phyloP scores from a whole-genome alignment of 2,888 invertebrate genomes.

The Oscheius sp. region DNA sequence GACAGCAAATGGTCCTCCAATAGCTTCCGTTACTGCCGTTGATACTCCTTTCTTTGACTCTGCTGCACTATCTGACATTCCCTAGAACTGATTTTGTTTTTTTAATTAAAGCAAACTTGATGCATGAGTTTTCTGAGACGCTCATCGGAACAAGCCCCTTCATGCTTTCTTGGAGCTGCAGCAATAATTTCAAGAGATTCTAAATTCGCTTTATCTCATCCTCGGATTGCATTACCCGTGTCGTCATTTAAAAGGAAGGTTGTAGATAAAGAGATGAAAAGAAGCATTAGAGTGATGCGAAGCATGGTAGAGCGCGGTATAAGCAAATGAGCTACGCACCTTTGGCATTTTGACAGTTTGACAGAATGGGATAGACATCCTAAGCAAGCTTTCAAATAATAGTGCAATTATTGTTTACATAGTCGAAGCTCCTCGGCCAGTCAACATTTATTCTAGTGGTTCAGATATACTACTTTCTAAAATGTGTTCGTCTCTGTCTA shows the following conservation, averaged over 20 bases:
- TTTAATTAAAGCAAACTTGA: conserved; percentile 27
- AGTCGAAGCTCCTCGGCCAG: too few species aligned
- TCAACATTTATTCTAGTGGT: too few species aligned
- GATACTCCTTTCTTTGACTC: conserved; percentile 40
- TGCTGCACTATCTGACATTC: conserved; percentile 35
- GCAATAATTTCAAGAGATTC: not conserved
- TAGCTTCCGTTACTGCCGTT: conserved; percentile 28
- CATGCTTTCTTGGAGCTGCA: conserved; percentile 16
- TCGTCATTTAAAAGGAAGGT: not conserved
- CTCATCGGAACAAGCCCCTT: conserved; percentile 44
- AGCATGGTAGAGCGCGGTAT: too few species aligned
- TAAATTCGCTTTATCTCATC: not conserved
- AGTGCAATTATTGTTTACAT: too few species aligned
- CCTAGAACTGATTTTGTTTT: conserved; percentile 32
- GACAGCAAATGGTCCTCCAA: conserved; percentile 43
- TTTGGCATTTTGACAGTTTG: not conserved
- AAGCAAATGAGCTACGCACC: not conserved
- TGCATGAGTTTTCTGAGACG: conserved; percentile 47
- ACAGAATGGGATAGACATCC: not conserved
- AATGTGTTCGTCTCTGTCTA: too few species aligned
- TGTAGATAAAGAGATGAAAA: not conserved
- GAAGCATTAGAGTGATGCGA: not conserved
- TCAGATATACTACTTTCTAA: too few species aligned
- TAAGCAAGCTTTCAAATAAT: not conserved
- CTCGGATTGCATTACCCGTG: not conserved